Evolutionary conservation across 2,797 vertebrate species (phyloP).

Genomic region (Sebastes diploproa): DNA sequence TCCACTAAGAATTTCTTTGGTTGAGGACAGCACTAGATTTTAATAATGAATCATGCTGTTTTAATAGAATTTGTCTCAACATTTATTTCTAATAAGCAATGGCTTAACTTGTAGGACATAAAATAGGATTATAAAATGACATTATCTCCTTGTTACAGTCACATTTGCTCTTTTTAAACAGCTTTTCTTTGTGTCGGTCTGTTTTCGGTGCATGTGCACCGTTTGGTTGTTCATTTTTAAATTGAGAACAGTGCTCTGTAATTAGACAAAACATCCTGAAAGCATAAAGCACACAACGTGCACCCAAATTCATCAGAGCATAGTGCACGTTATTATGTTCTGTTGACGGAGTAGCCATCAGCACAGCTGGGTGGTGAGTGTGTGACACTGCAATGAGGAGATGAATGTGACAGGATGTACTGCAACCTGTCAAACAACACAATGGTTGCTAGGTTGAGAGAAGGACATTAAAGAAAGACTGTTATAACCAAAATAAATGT

Average conservation of each 20-base stretch:
- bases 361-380: not conserved
- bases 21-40: no score
- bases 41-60: not conserved
- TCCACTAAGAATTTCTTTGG: no score
- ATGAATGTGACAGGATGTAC: constrained; percentile 9
- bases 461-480: constrained; percentile 5
- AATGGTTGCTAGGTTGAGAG: not conserved
- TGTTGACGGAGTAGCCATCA: constrained; percentile 48
- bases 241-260: constrained; percentile 1
- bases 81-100: not conserved
- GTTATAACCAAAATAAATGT: not conserved
- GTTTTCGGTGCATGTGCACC: not conserved
- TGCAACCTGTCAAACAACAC: not conserved
- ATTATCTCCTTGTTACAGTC: not conserved
- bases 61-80: not conserved
- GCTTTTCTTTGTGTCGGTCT: not conserved
- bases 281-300: not conserved
- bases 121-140: not conserved
- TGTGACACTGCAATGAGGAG: not conserved
- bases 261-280: constrained; percentile 22
- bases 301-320: constrained; percentile 18
- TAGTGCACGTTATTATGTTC: constrained; percentile 26
- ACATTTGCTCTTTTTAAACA: not conserved
- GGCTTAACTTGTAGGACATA: not conserved
- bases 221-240: not conserved